phyloP scores from a whole-genome alignment of 2,888 invertebrate species.

The Noctua janthe region DNA sequence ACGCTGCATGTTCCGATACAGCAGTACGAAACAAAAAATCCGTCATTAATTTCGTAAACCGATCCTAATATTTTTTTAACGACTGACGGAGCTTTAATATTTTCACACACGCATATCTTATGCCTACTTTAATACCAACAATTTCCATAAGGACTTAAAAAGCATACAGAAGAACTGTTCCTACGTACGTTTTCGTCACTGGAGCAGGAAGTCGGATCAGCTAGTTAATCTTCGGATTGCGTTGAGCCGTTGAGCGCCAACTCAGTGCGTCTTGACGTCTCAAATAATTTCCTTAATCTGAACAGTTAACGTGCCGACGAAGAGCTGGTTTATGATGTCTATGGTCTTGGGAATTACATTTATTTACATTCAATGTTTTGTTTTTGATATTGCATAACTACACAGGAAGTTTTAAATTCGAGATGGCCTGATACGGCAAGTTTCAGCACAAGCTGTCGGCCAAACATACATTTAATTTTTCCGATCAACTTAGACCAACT shows the following conservation, averaged over 20 bases:
- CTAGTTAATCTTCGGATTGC: slow-evolving; percentile 38
- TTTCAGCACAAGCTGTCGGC: background rate
- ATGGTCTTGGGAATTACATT: background rate
- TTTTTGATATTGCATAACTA: background rate
- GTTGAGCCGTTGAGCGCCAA: slow-evolving; percentile 22
- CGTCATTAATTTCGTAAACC: background rate
- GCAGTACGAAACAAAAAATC: background rate
- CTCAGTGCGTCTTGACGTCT: slow-evolving; percentile 15
- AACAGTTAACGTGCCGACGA: slow-evolving; percentile 5
- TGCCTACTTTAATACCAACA: background rate
- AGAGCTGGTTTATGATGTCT: background rate
- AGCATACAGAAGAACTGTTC: background rate
- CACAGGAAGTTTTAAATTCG: background rate
- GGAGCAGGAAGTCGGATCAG: slow-evolving; percentile 11
- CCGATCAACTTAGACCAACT: background rate
- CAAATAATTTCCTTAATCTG: slow-evolving; percentile 38
- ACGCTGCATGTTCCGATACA: no score
- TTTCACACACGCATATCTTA: background rate
- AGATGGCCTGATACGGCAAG: background rate
- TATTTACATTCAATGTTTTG: background rate
- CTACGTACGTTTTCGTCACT: slow-evolving; percentile 9
- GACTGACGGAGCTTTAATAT: background rate
- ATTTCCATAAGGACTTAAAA: background rate
- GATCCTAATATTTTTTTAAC: background rate
- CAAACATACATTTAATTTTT: background rate